These are phyloP conservation scores for Watsonalla binaria DNA, from an alignment of 2,888 invertebrate genomes.

Conservation along the genomic window DNA sequence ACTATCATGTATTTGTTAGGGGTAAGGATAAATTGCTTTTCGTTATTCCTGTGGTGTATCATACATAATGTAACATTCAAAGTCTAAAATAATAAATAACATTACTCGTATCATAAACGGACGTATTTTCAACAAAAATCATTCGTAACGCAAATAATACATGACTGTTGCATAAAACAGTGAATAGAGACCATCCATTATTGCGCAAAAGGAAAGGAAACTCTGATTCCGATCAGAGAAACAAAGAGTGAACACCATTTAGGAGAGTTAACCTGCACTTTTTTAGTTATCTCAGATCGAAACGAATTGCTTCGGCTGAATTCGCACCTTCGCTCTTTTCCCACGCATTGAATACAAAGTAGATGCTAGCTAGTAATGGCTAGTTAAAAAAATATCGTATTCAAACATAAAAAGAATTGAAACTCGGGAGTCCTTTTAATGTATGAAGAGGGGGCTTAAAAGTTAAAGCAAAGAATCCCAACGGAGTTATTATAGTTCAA, in stretches of 20 bases:
- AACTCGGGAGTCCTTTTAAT: no score
- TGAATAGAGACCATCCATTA: conserved; percentile 3
- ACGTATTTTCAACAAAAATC: not conserved
- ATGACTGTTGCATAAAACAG: not conserved
- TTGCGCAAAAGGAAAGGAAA: conserved; percentile 37
- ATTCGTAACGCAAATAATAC: not conserved
- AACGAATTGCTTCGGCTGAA: conserved; percentile 45
- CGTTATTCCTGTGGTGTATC: no score
- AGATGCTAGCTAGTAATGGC: not conserved
- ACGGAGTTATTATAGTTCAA: no score
- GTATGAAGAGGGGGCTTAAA: no score
- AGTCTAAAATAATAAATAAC: not conserved
- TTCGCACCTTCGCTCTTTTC: conserved; percentile 53
- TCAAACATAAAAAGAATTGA: no score
- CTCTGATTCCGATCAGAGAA: conserved; percentile 39
- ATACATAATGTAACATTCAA: no score
- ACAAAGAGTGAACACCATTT: conserved; percentile 28
- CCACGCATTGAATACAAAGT: conserved; percentile 29
- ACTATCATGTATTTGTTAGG: no score
- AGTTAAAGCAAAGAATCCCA: no score
- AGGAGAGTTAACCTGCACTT: conserved; percentile 33
- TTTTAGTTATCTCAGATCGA: conserved; percentile 45
- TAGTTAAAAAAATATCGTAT: no score
- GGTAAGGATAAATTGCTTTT: no score
- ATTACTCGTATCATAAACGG: not conserved